phyloP scores from a whole-genome alignment of 2,888 invertebrate species.

The Agrilus mali region DNA sequence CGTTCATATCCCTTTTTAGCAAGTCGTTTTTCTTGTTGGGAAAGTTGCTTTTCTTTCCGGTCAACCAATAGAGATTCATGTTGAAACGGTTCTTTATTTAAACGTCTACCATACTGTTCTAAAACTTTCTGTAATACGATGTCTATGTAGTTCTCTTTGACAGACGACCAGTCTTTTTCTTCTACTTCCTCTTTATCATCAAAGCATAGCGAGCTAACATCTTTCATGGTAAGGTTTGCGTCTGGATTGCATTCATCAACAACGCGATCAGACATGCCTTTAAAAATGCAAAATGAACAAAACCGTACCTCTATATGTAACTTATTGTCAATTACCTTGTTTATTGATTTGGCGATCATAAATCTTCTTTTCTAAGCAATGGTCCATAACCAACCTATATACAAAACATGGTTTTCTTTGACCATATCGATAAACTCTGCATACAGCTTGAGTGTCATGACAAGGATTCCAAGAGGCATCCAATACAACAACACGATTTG shows the following conservation, averaged over 20 bases:
- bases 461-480: constrained; percentile 99
- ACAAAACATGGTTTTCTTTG: constrained; percentile 91
- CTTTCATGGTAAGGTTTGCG: constrained; percentile 80
- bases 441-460: constrained; percentile 96
- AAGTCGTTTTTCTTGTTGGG: constrained; percentile 83
- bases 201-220: constrained; percentile 79
- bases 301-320: no score
- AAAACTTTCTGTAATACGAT: constrained; percentile 66
- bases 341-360: constrained; percentile 98
- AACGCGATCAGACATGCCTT: constrained; percentile 84
- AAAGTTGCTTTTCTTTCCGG: constrained; percentile 86
- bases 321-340: constrained; percentile 64
- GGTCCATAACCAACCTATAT: constrained; percentile 93
- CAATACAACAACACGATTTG: constrained; percentile 92
- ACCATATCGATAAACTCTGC: constrained; percentile 89
- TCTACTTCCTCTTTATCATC: constrained; percentile 80
- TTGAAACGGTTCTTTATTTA: constrained; percentile 82
- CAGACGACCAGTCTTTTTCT: constrained; percentile 57
- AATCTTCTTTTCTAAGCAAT: constrained; percentile 93
- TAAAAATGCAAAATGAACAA: constrained; percentile 7
- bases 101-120: constrained; percentile 44
- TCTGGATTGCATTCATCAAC: constrained; percentile 98
- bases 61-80: constrained; percentile 92
- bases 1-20: constrained; percentile 89
- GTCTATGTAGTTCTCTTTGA: constrained; percentile 66